Percentiles rank a stretch among this genome's conserved stretches.
phyloP scores from a whole-genome alignment of 1,140 invertebrate species.

The Tetramorium parvispinum region DNA sequence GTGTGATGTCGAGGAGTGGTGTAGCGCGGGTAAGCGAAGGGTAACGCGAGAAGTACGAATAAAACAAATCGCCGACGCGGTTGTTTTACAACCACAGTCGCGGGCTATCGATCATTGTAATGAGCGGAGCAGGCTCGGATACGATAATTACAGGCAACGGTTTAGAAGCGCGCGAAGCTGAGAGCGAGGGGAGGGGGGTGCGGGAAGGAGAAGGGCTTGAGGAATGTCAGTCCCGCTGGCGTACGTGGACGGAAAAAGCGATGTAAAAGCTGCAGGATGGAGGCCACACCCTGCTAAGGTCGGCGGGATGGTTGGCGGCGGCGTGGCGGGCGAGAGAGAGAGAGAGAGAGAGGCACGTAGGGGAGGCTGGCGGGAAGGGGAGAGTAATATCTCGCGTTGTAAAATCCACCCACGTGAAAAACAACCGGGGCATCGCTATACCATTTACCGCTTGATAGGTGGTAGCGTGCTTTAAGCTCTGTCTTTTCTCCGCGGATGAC shows the following conservation, averaged over 20 bases:
- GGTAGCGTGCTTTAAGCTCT: slow-evolving; percentile 33
- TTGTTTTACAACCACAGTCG: neutral
- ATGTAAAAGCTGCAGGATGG: slow-evolving; percentile 51
- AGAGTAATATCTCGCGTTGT: slow-evolving; percentile 61
- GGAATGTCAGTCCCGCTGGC: slow-evolving; percentile 53
- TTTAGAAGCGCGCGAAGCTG: neutral
- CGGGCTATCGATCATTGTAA: slow-evolving; percentile 2
- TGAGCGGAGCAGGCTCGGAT: neutral
- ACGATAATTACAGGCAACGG: slow-evolving; percentile 24
- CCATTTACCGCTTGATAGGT: slow-evolving; percentile 55
- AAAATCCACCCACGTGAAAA: slow-evolving; percentile 49
- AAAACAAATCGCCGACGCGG: neutral
- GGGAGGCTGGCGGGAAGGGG: neutral
- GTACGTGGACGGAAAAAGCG: slow-evolving; percentile 59
- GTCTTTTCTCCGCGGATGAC: slow-evolving; percentile 42
- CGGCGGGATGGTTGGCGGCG: neutral
- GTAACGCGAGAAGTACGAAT: neutral
- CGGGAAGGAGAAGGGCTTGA: neutral
- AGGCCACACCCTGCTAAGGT: slow-evolving; percentile 50
- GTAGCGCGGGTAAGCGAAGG: neutral
- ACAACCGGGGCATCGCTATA: slow-evolving; percentile 45
- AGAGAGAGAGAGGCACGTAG: neutral
- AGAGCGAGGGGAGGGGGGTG: neutral
- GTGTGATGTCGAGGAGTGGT: neutral
- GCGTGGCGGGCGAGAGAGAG: neutral